These are phyloP conservation scores for Psilanteris sp. DNA, from an alignment of 1,140 invertebrate genomes.

Conservation along the genomic window DNA sequence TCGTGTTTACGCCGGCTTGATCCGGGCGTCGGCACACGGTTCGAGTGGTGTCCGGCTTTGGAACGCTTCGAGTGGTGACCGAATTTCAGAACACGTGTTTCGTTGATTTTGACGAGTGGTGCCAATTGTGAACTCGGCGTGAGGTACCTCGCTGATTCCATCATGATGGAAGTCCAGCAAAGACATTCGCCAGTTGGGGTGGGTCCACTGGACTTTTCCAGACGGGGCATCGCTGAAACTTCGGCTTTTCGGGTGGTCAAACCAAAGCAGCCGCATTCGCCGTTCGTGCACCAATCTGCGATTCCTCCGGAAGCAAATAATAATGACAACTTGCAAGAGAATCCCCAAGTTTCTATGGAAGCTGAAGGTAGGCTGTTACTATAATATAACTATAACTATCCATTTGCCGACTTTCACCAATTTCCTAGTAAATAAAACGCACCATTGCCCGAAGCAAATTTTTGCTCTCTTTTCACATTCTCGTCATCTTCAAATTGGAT, in stretches of 20 bases:
- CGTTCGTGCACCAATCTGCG: conserved; percentile 67
- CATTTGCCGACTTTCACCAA: too few species aligned
- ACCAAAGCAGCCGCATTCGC: conserved; percentile 71
- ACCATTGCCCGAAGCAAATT: too few species aligned
- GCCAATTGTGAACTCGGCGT: conserved; percentile 9
- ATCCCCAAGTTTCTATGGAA: conserved; percentile 63
- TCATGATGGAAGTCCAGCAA: conserved; percentile 79
- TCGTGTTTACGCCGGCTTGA: not conserved
- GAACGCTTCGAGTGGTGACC: not conserved
- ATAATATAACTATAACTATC: too few species aligned
- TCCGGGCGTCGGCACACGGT: not conserved
- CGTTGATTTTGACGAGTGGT: conserved; percentile 7
- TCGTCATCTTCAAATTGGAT: too few species aligned
- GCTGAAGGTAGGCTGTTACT: conserved; percentile 68
- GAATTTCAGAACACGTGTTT: not conserved
- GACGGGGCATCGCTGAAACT: conserved; percentile 77
- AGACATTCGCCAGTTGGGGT: conserved; percentile 78
- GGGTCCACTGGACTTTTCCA: conserved; percentile 77
- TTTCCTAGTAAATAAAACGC: too few species aligned
- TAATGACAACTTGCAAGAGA: conserved; percentile 73
- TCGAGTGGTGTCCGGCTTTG: not conserved
- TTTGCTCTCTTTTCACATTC: too few species aligned
- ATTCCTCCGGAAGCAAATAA: conserved; percentile 71
- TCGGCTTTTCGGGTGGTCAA: conserved; percentile 78
- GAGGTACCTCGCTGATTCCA: conserved; percentile 19